Conservation (phyloP, 1,140 invertebrate genomes). For the Notospermus geniculatus region DNA sequence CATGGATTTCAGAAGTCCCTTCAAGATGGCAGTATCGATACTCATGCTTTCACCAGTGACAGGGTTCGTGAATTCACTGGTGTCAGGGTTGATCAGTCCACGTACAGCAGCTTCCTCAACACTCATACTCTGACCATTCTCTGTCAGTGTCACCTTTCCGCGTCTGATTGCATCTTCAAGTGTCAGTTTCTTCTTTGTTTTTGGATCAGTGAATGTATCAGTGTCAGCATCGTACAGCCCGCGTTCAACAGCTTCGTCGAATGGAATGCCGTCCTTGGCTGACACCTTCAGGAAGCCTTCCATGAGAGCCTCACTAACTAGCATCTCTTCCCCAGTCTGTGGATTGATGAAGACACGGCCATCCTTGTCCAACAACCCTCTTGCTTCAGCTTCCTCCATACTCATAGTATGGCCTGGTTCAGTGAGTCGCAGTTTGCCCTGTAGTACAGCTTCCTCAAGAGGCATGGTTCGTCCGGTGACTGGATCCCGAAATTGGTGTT, state of each 20-base stretch:
- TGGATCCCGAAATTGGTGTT: constrained; percentile 71
- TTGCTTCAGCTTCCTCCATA: constrained; percentile 42
- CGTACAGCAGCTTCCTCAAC: constrained; percentile 43
- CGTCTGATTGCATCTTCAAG: constrained; percentile 66
- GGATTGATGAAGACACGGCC: constrained; percentile 31
- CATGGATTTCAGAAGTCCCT: constrained; percentile 70
- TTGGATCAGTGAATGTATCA: constrained; percentile 68
- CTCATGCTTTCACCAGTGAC: constrained; percentile 73
- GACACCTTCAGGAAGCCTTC: constrained; percentile 37
- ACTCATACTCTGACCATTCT: not conserved
- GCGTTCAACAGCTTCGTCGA: constrained; percentile 69
- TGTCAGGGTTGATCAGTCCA: constrained; percentile 65
- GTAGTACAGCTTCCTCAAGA: constrained; percentile 78
- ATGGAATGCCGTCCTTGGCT: constrained; percentile 45
- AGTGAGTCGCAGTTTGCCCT: constrained; percentile 39
- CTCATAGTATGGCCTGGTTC: constrained; percentile 54
- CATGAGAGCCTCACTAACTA: constrained; percentile 17
- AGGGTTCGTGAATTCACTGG: constrained; percentile 72
- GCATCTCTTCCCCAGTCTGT: constrained; percentile 58
- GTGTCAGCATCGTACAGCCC: constrained; percentile 73
- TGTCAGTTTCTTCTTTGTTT: constrained; percentile 53
- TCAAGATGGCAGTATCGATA: constrained; percentile 77
- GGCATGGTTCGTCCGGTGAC: constrained; percentile 71
- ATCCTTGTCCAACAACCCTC: constrained; percentile 42
- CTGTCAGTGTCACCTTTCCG: constrained; percentile 68